Conservation (phyloP, 1,140 invertebrate species). For the Holcopasites calliopsidis region DNA sequence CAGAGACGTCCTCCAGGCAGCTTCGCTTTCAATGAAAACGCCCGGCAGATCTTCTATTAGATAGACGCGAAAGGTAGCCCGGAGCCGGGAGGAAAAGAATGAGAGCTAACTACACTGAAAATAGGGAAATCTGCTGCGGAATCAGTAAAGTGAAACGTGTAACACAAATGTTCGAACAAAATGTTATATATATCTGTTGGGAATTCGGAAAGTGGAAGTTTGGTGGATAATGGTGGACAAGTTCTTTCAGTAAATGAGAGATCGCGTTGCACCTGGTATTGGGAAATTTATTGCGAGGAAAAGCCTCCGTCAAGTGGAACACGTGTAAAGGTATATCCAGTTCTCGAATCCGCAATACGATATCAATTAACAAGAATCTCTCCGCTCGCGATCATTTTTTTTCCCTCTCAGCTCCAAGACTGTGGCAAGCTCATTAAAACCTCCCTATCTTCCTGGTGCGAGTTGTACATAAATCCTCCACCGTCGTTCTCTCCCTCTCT, state of each 20-base stretch:
- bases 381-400: conserved; percentile 44
- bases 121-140: background rate
- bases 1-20: conserved; percentile 2
- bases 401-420: background rate
- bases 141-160: background rate
- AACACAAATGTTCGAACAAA: too few relatives aligned
- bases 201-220: too few relatives aligned
- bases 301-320: background rate
- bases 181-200: too few relatives aligned
- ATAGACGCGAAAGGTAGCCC: conserved; percentile 7
- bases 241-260: too few relatives aligned
- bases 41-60: conserved; percentile 1
- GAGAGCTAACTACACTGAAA: background rate
- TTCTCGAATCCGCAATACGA: conserved; percentile 16
- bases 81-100: background rate
- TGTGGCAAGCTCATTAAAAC: conserved; percentile 40
- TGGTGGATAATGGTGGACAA: too few relatives aligned
- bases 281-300: background rate
- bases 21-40: conserved; percentile 36
- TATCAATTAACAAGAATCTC: conserved; percentile 50
- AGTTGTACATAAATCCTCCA: conserved; percentile 34
- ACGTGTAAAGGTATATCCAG: background rate
- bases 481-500: background rate
- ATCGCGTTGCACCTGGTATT: too few relatives aligned
- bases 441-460: conserved; percentile 31